These are phyloP conservation scores for Ciconia maguari DNA, from an alignment of 2,113 vertebrate species.

Conservation along the genomic window DNA sequence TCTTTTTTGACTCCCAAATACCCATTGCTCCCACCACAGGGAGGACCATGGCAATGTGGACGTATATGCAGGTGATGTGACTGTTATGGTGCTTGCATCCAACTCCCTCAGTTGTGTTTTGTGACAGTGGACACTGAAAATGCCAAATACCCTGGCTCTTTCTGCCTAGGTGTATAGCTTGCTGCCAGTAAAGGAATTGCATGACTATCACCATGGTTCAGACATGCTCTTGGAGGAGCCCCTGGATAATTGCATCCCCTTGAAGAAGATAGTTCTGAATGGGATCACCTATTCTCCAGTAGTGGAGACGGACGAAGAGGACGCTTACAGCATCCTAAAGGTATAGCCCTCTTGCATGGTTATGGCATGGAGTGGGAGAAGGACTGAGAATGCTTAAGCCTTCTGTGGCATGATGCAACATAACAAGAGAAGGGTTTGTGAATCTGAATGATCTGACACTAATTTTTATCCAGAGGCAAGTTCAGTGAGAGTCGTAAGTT, in stretches of 20 bases:
- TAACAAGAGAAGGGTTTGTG: background rate
- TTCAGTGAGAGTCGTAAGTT: background rate
- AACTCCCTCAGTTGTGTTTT: background rate
- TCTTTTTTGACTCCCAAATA: background rate
- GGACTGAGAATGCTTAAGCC: background rate
- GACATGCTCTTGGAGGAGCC: background rate
- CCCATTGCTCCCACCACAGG: background rate
- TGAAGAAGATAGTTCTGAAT: background rate
- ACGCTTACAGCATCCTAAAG: constrained; percentile 57
- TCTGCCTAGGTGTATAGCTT: constrained; percentile 68
- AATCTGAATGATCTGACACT: background rate
- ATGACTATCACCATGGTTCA: background rate
- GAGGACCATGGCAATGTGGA: background rate
- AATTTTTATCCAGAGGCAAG: background rate
- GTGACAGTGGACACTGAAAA: background rate
- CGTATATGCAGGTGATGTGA: background rate
- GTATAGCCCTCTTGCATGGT: background rate
- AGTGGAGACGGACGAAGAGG: background rate
- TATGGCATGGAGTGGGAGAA: background rate
- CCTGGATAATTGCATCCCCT: background rate
- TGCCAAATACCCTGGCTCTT: background rate
- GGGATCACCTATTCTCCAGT: constrained; percentile 60
- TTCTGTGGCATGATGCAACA: background rate
- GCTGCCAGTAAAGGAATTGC: constrained; percentile 59
- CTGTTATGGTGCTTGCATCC: background rate